These are phyloP conservation scores for Poeciliopsis presidionis DNA, from an alignment of 2,797 vertebrate species.

Conservation along the genomic window DNA sequence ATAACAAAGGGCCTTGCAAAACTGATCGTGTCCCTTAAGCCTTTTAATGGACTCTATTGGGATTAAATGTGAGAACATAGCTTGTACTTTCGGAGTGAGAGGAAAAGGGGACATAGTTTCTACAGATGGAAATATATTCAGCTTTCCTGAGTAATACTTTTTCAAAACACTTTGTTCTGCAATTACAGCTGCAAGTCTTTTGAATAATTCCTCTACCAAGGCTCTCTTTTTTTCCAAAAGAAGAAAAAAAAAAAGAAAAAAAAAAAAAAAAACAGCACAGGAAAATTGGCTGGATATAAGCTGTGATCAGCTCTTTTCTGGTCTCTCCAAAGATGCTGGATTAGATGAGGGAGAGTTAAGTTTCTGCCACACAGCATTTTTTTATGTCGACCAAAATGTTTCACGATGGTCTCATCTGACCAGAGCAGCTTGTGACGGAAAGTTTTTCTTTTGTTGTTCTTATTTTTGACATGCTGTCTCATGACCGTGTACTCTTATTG, in stretches of 20 bases:
- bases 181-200: neutral
- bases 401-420: neutral
- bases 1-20: neutral
- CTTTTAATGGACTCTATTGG: neutral
- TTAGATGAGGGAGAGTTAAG: neutral
- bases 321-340: neutral
- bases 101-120: neutral
- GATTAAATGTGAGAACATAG: neutral
- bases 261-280: neutral
- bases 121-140: neutral
- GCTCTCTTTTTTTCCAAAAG: too few relatives aligned
- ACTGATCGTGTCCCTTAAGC: neutral
- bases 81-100: neutral
- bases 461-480: neutral
- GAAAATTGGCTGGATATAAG: neutral
- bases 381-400: neutral
- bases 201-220: neutral
- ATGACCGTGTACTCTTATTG: neutral
- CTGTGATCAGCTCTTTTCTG: neutral
- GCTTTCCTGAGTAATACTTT: neutral
- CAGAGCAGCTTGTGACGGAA: neutral
- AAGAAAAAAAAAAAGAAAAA: neutral
- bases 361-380: neutral
- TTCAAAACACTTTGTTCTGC: neutral
- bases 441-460: neutral